Evolutionary conservation across 2,113 vertebrate species (phyloP), one percentile per base, ranked within the genome.

Genomic region (Nibea albiflora): DNA sequence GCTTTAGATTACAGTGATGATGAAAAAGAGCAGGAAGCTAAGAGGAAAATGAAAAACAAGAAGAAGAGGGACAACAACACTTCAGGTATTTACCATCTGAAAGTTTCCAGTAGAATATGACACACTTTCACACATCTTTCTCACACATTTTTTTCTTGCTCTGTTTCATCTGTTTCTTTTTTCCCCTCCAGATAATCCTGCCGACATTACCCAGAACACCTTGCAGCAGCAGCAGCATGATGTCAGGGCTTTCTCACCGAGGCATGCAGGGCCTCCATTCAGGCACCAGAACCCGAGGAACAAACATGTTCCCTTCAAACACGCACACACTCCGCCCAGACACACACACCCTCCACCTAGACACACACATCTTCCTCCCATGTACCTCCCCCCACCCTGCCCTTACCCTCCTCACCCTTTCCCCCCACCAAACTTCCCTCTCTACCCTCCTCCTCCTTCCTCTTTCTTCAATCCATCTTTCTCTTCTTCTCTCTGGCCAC

Each of bases 1-100:
- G 96, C 92, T 67, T 94, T 99, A 87, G 98, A 99, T 87, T 99
- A 95, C 75, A 99, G 98, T 88, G 98, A 99, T 90, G 98, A 99
- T 87, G 98, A 99, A 85, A 91, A 96, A 69, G 98, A 99, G 70
- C 96, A 94, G 69, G 88, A 95, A 64, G 96, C 97, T 28, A 99
- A 97, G 81, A 95, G 94, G 79, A 97, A 96, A 76, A 93, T 92
- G n/a, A 84, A 92, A 73, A 94, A 88, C 71, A 94, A 88, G 20
- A 95, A 86, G 87, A 88, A 84, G 46, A 87, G 78, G 15, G 82
- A 90, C 54, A 82, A 42, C 1, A 87, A 73, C 47, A 70, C 3
- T 3, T 3, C 78, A 78, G 90, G 91, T 88, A 76, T 63, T 64
- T 10, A 54, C 8, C 15, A 4, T 24, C 75, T 35, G 19, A 52